Evolutionary conservation across 2,113 vertebrate genomes (phyloP), one percentile per base, ranked within the genome.

Genomic region (Heteronetta atricapilla): DNA sequence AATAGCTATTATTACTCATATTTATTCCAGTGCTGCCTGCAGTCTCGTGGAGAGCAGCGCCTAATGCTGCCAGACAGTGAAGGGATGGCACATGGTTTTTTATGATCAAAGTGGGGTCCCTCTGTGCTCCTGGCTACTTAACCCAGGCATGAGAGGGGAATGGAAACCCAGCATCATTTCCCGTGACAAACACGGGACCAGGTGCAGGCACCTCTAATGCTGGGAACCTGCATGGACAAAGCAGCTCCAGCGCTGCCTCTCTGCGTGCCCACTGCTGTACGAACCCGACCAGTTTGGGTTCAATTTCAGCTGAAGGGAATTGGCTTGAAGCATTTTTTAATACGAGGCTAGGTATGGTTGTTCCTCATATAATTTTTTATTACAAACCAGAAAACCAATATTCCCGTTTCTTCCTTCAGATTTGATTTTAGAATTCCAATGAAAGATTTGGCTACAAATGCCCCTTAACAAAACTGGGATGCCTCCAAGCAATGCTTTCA

Each of bases 1-100:
- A 33, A 34, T 3, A 20, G 20, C 60, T 48, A 0, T 0, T 40
- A 22, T 3, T 66, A 44, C 5, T 70, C 23, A 1, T 26, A 0
- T 34, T 62, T 17, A 7, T 23, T 25, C 60, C 29, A 3, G 21
- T 0, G 19, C n/a, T 22, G 63, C 52, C 38, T 12, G 26, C 75
- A 19, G 46, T 42, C 44, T 9, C 6, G 4, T 34, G 13, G 63
- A 66, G 26, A 7, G 28, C 1, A 1, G 38, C 8, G 7, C 52
- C 12, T 8, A 1, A 11, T 9, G 38, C 82, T 80, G 62, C 62
- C 31, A 21, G 79, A 34, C 52, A 11, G 2, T 0, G 0, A 74
- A 40, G 33, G 0, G 4, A 6, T 2, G 69, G 10, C 3, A 0
- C n/a, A 67, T 28, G 11, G 7, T 8, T 22, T 63, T 50, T 33